These are phyloP conservation scores for Magallana ariakensis DNA, from an alignment of 1,140 invertebrate species.

Conservation along the genomic window DNA sequence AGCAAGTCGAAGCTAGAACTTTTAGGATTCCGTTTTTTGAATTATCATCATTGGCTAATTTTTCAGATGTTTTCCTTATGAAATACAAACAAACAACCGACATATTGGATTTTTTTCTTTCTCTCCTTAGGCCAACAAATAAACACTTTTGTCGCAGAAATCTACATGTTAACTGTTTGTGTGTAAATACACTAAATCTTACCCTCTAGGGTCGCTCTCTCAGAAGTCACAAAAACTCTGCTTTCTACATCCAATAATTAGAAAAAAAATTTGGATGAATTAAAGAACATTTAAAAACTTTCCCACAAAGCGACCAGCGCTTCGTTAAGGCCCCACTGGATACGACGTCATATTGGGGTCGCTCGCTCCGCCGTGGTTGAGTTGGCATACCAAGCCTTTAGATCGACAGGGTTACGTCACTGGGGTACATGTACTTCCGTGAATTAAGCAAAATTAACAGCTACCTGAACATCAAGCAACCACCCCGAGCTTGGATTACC, in stretches of 20 bases:
- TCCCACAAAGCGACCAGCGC: not conserved
- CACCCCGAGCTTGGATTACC: not conserved
- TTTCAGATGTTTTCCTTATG: too few species aligned
- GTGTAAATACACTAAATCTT: not conserved
- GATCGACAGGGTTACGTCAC: conserved; percentile 9
- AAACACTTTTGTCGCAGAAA: too few species aligned
- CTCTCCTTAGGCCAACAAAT: too few species aligned
- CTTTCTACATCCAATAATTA: not conserved
- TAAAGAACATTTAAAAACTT: not conserved
- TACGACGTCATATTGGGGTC: not conserved
- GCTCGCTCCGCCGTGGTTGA: not conserved
- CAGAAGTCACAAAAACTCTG: not conserved
- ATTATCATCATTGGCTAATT: too few species aligned
- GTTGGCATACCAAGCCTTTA: conserved; percentile 3
- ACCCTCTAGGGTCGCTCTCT: not conserved
- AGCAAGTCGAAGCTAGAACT: too few species aligned
- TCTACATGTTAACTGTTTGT: too few species aligned
- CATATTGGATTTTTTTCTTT: too few species aligned
- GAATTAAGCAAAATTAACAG: conserved; percentile 30
- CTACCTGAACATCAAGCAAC: not conserved
- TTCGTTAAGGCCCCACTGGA: not conserved
- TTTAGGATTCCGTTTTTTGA: too few species aligned
- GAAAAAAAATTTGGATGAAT: not conserved
- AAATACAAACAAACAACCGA: too few species aligned
- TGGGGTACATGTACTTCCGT: not conserved